A percentile compares a stretch with the other conserved stretches of the same genome.
Evolutionary conservation across 2,888 invertebrate species (phyloP).

Genomic region (Calliphora vomitoria): DNA sequence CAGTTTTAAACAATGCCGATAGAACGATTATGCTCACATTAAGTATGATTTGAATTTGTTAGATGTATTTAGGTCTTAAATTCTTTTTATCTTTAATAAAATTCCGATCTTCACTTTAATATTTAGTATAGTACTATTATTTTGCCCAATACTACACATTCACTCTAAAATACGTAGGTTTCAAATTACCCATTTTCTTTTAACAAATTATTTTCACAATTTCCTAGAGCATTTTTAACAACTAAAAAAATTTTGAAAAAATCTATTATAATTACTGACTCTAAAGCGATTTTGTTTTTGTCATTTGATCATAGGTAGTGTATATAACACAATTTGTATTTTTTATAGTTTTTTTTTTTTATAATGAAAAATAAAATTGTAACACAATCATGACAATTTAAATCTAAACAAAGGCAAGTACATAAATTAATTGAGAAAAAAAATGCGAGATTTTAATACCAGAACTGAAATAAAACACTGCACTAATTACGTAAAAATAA

Average conservation of each 20-base stretch:
- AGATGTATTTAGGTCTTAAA: too few species aligned
- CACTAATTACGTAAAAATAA: conserved; percentile 1
- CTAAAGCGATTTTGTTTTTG: background rate
- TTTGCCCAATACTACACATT: background rate
- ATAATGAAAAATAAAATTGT: background rate
- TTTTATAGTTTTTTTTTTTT: conserved; percentile 1
- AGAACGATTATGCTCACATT: too few species aligned
- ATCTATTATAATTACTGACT: conserved; percentile 6
- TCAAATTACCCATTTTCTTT: conserved; percentile 6
- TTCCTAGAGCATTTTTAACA: conserved; percentile 48
- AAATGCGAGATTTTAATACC: background rate
- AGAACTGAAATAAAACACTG: conserved; percentile 11
- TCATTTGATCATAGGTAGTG: conserved; percentile 12
- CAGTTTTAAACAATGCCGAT: too few species aligned
- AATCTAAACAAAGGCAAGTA: conserved; percentile 33
- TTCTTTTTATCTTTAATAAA: too few species aligned
- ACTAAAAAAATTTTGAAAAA: background rate
- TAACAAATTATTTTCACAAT: conserved; percentile 1
- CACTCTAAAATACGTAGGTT: background rate
- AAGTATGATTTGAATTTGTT: too few species aligned
- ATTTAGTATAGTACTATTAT: background rate
- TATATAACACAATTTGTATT: background rate
- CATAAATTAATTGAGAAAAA: background rate
- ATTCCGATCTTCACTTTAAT: too few species aligned
- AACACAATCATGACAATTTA: conserved; percentile 26